Base-by-base conservation (phyloP, 2,113 vertebrate species). In the Pimephales promelas region DNA sequence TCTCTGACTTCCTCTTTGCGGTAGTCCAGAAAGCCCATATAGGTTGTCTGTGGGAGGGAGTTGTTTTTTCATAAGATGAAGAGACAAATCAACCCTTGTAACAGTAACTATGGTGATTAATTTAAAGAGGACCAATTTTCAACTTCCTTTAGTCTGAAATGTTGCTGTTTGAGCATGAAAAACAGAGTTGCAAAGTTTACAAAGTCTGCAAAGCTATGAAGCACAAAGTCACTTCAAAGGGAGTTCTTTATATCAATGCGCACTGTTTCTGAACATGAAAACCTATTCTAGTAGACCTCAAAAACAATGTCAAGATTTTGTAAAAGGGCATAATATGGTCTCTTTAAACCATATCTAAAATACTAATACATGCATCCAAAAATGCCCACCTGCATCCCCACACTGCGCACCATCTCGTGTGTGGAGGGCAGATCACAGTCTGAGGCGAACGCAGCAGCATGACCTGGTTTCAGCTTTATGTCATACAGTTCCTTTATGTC, bases 11-110 rank as follows among this genome's bases (percentile, higher is more conserved):
- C 90, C 92, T 97, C 92, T 87, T 96, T 98, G 86, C 97, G 94
- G 83, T 97, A 99, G 93, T 99, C 97, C 91, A 99, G 92, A 84
- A 96, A 99, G 81, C 97, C 97, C 98, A 99, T 98, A 81, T 98
- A 99, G 0, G 96, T 98, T 14, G 96, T 99, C 98, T 99, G 84
- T 26, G 64, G 82, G 79, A 87, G 0, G 31, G 75, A 68, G 49
- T 85, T 83, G 20, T 70, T 36, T 40, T 10, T 71, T 43, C 2
- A 68, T 34, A 2, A 73, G 24, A 47, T 88, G 64, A 87, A 54
- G 61, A 5, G 36, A 34, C 18, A 56, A 36, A 73, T 47, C 34
- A 31, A 18, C 13, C 6, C 61, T 31, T 64, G 18, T 57, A 75
- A 57, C 3, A 10, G n/a, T 74, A 36, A 75, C 59, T 64, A n/a